Evolutionary conservation across 2,888 invertebrate genomes (phyloP), one percentile per base, ranked within the genome.

Genomic region (Shargacucullia verbasci): DNA sequence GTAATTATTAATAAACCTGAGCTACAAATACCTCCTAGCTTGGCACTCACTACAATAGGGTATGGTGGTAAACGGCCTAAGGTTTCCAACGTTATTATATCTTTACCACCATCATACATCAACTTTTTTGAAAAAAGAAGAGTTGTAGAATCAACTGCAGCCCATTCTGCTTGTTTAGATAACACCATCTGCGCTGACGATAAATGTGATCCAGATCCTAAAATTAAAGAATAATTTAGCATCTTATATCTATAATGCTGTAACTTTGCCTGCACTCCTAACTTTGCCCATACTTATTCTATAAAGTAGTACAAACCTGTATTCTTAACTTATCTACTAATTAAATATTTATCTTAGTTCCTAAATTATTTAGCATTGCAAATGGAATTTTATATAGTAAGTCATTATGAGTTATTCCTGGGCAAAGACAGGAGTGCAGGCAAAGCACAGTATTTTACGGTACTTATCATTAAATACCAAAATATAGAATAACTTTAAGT

Each of bases 11-110:
- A n/a, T n/a, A n/a, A n/a, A n/a, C n/a, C n/a, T n/a, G n/a, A n/a
- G n/a, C n/a, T n/a, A n/a, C n/a, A n/a, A n/a, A n/a, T 73, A 96
- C 96, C 95, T 84, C 95, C 73, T 54, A 96, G 79, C 59, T 92
- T 92, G 14, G 92, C 84, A 78, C 95, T 96, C 54, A 95, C 91
- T 44, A 96, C 94, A 39, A 96, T 90, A 1, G 96, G 95, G 75
- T 96, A 96, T 0, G 96, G 95, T 1, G 96, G 96, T 37, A 96
- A 84, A 13, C 96, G 95, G 14, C 96, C 97, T 72, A 96, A 86
- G 25, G 96, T 95, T 65, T 94, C 94, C 70, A 96, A 84, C 9
- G 95, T 91, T 44, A 88, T 88, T 38, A 96, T 88, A 45, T 95
- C 94, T 71, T 94, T 94, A 15, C 94, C 94, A 47, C 94, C 89